Evolutionary conservation across 2,797 vertebrate genomes (phyloP).

Genomic region (Champsocephalus esox): DNA sequence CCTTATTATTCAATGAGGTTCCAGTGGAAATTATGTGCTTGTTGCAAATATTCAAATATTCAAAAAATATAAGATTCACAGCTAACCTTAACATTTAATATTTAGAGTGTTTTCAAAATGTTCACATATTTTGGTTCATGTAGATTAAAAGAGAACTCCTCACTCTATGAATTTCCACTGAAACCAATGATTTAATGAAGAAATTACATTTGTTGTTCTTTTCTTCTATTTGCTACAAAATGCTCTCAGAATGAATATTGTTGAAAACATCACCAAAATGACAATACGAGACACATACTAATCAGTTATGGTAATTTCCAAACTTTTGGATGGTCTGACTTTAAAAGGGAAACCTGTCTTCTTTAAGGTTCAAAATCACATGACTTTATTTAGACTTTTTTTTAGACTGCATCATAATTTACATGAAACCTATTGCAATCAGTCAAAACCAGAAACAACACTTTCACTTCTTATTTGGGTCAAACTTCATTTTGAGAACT

Average conservation of each 20-base stretch:
- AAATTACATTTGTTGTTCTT: conserved; percentile 6
- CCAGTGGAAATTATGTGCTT: not conserved
- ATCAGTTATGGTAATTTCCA: not conserved
- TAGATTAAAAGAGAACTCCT: conserved; percentile 9
- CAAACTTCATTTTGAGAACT: conserved; percentile 17
- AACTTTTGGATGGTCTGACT: not conserved
- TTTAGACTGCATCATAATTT: not conserved
- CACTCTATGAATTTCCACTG: not conserved
- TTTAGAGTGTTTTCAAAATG: conserved; percentile 5
- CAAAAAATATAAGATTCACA: not conserved
- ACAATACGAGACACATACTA: not conserved
- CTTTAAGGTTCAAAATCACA: not conserved
- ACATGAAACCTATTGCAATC: conserved; percentile 15
- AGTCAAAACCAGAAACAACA: conserved; percentile 38
- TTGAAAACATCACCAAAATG: conserved; percentile 3
- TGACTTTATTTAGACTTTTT: not conserved
- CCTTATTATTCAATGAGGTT: not conserved
- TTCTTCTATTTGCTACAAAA: not conserved
- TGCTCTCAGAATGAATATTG: not conserved
- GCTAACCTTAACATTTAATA: not conserved
- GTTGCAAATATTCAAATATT: not conserved
- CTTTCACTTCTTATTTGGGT: conserved; percentile 44
- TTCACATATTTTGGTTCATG: not conserved
- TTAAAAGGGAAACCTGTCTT: not conserved
- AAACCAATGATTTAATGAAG: conserved; percentile 1